A percentile compares a stretch with the other conserved stretches of the same genome.
These are phyloP conservation scores for Nudaria mundana DNA, from an alignment of 2,888 invertebrate species.

Conservation along the genomic window DNA sequence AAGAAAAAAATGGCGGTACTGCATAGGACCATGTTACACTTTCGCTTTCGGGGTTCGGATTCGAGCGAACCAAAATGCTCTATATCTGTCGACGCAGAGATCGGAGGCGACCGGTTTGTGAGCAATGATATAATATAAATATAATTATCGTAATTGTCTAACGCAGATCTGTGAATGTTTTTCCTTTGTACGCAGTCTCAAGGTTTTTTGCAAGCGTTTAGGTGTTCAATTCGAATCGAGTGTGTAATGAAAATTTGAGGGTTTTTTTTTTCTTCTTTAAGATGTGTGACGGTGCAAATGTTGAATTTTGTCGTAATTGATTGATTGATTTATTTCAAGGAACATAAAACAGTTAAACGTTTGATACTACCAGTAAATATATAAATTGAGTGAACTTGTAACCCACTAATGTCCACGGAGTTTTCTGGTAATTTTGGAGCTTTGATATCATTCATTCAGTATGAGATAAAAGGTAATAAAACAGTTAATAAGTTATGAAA, in stretches of 20 bases:
- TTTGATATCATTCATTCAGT: too few species aligned
- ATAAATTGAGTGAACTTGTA: too few species aligned
- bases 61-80: constrained; percentile 60
- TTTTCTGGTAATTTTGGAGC: too few species aligned
- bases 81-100: constrained; percentile 51
- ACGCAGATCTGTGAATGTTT: constrained; percentile 32
- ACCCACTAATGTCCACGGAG: too few species aligned
- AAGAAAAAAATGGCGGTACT: constrained; percentile 69
- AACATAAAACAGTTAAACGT: too few species aligned
- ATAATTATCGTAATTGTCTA: constrained; percentile 35
- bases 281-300: too few species aligned
- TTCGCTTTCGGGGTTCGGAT: constrained; percentile 74
- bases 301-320: too few species aligned
- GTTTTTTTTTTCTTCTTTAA: not conserved
- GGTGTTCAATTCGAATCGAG: constrained; percentile 10
- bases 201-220: constrained; percentile 22
- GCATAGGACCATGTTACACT: constrained; percentile 77
- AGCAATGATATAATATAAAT: constrained; percentile 39
- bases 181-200: constrained; percentile 29
- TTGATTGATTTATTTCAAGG: too few species aligned
- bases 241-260: not conserved
- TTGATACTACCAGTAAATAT: too few species aligned
- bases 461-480: too few species aligned
- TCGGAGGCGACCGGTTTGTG: constrained; percentile 44
- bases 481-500: too few species aligned